A percentile compares a stretch with the other conserved stretches of the same genome.
phyloP scores from a whole-genome alignment of 2,113 vertebrate species.

The Channa argus region DNA sequence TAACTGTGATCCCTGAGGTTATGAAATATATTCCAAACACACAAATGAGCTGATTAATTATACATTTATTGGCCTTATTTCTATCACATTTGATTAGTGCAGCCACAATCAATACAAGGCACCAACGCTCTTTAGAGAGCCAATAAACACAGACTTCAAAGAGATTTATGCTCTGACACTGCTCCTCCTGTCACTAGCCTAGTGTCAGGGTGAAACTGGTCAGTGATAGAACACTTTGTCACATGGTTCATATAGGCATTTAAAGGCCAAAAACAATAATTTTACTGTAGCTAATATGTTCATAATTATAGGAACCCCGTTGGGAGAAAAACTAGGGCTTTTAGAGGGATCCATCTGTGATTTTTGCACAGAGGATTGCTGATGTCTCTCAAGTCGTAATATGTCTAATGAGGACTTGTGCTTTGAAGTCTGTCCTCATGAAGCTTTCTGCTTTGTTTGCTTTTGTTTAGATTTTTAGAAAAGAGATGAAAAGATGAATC shows the following conservation, averaged over 20 bases:
- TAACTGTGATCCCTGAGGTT: not conserved
- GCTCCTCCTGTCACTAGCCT: slow-evolving; percentile 16
- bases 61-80: slow-evolving; percentile 25
- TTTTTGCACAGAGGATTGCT: slow-evolving; percentile 54
- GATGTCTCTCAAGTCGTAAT: slow-evolving; percentile 59
- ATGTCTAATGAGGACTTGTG: slow-evolving; percentile 59
- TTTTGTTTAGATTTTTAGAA: slow-evolving; percentile 53
- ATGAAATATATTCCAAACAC: not conserved
- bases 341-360: slow-evolving; percentile 59
- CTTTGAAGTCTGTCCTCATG: slow-evolving; percentile 71
- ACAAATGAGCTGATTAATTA: not conserved
- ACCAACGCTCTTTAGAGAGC: slow-evolving; percentile 31
- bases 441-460: slow-evolving; percentile 62
- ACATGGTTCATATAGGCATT: slow-evolving; percentile 24
- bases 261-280: slow-evolving; percentile 48
- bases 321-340: slow-evolving; percentile 35
- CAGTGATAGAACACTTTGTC: slow-evolving; percentile 24
- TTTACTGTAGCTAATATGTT: slow-evolving; percentile 38
- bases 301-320: slow-evolving; percentile 47
- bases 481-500: slow-evolving; percentile 44
- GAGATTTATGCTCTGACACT: slow-evolving; percentile 42
- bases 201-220: slow-evolving; percentile 33
- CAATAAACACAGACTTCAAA: slow-evolving; percentile 41
- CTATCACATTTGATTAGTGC: slow-evolving; percentile 14
- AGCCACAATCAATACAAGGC: not conserved